Conservation (phyloP, 2,113 vertebrate species). For the Haliaeetus leucogaster region DNA sequence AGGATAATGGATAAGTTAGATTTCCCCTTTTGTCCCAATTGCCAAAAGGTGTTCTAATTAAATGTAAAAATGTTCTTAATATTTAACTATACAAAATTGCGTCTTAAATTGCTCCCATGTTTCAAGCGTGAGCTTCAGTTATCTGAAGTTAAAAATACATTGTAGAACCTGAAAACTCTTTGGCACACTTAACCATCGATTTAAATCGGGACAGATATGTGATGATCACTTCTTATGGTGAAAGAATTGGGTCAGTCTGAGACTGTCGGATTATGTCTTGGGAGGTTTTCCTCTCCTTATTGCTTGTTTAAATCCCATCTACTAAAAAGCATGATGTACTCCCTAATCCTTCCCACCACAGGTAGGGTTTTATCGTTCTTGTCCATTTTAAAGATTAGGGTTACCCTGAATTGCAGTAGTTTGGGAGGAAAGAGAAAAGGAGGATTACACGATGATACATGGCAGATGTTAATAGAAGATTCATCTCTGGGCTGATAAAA, state of each 20-base stretch:
- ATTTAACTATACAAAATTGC: neutral
- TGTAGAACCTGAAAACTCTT: neutral
- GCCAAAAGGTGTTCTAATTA: neutral
- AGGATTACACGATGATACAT: constrained; percentile 64
- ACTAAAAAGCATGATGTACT: constrained; percentile 66
- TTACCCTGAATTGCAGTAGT: constrained; percentile 60
- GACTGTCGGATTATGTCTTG: constrained; percentile 77
- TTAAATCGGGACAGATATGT: neutral
- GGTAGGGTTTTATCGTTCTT: constrained; percentile 77
- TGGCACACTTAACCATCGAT: neutral
- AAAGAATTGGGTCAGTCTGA: constrained; percentile 79
- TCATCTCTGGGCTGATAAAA: constrained; percentile 40
- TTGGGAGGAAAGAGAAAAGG: constrained; percentile 52
- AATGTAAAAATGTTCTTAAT: neutral
- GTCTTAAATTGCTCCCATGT: neutral
- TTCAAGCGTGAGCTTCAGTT: neutral
- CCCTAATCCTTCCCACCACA: constrained; percentile 76
- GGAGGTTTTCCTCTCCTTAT: constrained; percentile 75
- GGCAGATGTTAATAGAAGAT: constrained; percentile 71
- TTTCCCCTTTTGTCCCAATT: neutral
- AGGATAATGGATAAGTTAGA: neutral
- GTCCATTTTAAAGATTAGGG: constrained; percentile 83
- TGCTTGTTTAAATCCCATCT: constrained; percentile 71
- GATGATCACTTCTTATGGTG: constrained; percentile 38
- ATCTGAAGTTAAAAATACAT: neutral